Evolutionary conservation across 2,888 invertebrate species (phyloP), one percentile per base, ranked within the genome.

Genomic region (Ennomos quercinarius): DNA sequence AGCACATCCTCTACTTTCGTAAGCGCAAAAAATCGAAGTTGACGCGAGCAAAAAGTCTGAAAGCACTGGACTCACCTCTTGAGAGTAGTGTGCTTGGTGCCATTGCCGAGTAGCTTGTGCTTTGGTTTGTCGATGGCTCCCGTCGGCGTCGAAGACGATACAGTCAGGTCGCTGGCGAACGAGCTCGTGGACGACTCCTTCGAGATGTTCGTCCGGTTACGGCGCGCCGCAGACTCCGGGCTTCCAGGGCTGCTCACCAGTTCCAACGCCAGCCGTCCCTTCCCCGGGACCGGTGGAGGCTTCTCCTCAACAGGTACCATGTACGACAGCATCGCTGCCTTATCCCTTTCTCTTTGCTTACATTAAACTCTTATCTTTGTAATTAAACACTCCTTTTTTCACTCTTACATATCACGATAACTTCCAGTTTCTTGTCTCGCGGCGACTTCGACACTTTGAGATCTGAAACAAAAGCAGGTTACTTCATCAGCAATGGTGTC

Each of bases 271-370:
- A 94, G 77, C 62, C 93, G 87, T 12, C 92, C 91, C 73, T 94
- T 93, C 50, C 81, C 93, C 68, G 86, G 94, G 83, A 74, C 94
- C 70, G 94, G 94, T 55, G 96, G 95, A 54, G 96, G 95, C 84
- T 96, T 96, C 82, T 96, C 96, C 78, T 96, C 96, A 77, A 95
- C 94, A 51, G 96, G 96, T 73, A 96, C 93, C 95, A 96, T 96
- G 83, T 96, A 96, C 70, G 96, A 96, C 91, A 96, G 92, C 96
- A 96, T 96, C 59, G 81, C 83, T 83, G 82, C 47, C 76, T 55
- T 71, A 67, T 17, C 61, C 54, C 54, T 51, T 63, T 46, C 42
- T 57, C 58, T 58, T 63, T 59, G 60, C 56, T 61, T 62, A 63
- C 76, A 67, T 68, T 12, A 66, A 64, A 54, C 27, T 57, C 59